Evolutionary conservation across 2,888 invertebrate genomes (phyloP).

Genomic region (Dolichomitus sp.): DNA sequence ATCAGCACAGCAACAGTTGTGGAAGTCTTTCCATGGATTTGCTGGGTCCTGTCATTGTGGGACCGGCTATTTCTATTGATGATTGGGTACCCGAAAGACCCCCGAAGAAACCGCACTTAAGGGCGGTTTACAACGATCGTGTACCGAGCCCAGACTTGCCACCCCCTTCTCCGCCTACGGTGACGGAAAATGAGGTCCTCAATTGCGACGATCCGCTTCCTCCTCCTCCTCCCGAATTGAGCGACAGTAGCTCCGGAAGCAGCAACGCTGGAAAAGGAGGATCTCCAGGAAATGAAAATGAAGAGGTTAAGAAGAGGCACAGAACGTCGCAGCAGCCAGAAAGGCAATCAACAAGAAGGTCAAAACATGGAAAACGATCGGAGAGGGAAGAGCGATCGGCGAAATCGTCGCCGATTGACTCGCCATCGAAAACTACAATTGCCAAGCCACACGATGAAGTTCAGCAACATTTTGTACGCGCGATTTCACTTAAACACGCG

Average conservation of each 20-base stretch:
- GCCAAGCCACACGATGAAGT: slow-evolving; percentile 70
- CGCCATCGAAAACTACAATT: slow-evolving; percentile 68
- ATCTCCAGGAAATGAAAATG: background rate
- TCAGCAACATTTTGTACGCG: slow-evolving; percentile 63
- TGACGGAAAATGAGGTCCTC: slow-evolving; percentile 88
- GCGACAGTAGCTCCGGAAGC: slow-evolving; percentile 57
- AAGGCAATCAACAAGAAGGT: slow-evolving; percentile 79
- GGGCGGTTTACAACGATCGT: slow-evolving; percentile 86
- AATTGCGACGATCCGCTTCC: slow-evolving; percentile 90
- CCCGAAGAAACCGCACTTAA: slow-evolving; percentile 91
- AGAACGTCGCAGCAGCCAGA: slow-evolving; percentile 74
- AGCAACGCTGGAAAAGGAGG: slow-evolving; percentile 80
- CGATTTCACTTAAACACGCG: slow-evolving; percentile 69
- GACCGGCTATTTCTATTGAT: slow-evolving; percentile 89
- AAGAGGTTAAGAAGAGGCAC: slow-evolving; percentile 74
- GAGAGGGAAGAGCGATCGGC: slow-evolving; percentile 74
- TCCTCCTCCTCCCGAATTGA: slow-evolving; percentile 89
- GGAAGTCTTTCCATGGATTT: slow-evolving; percentile 88
- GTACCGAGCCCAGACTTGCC: slow-evolving; percentile 89
- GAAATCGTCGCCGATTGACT: slow-evolving; percentile 73
- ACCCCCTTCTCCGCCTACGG: slow-evolving; percentile 89
- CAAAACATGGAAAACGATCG: slow-evolving; percentile 76
- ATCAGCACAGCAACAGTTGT: slow-evolving; percentile 89
- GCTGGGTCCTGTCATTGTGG: slow-evolving; percentile 89
- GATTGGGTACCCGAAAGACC: slow-evolving; percentile 92